Percentiles rank a stretch among this genome's conserved stretches.
These are phyloP conservation scores for Phoronis australis DNA, from an alignment of 2,888 invertebrate species.

Conservation along the genomic window DNA sequence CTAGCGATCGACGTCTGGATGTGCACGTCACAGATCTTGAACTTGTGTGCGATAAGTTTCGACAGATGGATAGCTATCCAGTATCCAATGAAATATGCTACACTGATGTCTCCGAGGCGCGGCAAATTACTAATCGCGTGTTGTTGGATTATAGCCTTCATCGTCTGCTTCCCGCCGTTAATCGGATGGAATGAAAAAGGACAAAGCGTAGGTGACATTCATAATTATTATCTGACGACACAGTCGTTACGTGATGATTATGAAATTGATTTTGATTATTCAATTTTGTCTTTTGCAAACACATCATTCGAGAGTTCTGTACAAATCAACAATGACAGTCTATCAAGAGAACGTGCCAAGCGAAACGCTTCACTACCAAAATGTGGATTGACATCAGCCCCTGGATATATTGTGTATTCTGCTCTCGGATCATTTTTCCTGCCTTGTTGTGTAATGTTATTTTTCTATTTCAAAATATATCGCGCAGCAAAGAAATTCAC, in stretches of 20 bases:
- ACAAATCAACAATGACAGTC: too few species aligned
- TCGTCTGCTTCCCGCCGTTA: slow-evolving; percentile 93
- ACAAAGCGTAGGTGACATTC: background rate
- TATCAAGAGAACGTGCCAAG: too few species aligned
- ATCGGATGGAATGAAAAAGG: slow-evolving; percentile 74
- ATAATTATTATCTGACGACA: background rate
- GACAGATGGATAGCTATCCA: slow-evolving; percentile 91
- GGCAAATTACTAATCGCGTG: slow-evolving; percentile 81
- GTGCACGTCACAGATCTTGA: slow-evolving; percentile 95
- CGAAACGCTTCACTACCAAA: slow-evolving; percentile 1
- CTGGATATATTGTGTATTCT: slow-evolving; percentile 93
- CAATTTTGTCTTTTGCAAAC: too few species aligned
- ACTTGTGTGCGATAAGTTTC: slow-evolving; percentile 90
- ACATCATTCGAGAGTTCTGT: too few species aligned
- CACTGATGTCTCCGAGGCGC: slow-evolving; percentile 73
- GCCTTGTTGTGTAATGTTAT: slow-evolving; percentile 95
- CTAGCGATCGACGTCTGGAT: slow-evolving; percentile 97
- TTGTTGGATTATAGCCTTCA: slow-evolving; percentile 93
- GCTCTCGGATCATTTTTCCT: slow-evolving; percentile 97
- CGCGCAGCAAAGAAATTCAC: slow-evolving; percentile 66
- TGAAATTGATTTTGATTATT: too few species aligned
- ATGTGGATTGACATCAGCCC: slow-evolving; percentile 35
- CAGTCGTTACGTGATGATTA: background rate
- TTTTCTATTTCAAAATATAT: slow-evolving; percentile 97
- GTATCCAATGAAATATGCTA: slow-evolving; percentile 89